These are phyloP conservation scores for Molossus molossus DNA, from an alignment of 2,797 vertebrate genomes.

Conservation along the genomic window DNA sequence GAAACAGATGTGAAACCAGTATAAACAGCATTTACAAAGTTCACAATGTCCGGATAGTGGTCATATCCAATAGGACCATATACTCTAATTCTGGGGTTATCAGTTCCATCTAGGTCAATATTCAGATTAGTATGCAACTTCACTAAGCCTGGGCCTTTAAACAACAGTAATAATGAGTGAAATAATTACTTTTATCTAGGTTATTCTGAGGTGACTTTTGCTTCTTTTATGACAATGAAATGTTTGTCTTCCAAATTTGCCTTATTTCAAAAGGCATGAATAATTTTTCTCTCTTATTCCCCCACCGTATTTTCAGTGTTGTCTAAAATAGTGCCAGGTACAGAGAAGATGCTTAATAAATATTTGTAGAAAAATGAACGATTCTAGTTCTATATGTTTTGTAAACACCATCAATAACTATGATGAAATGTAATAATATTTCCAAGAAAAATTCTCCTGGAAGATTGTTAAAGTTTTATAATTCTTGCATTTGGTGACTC, in stretches of 20 bases:
- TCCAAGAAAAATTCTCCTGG: constrained; percentile 29
- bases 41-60: neutral
- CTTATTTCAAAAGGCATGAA: constrained; percentile 30
- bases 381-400: constrained; percentile 19
- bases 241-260: neutral
- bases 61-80: neutral
- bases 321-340: neutral
- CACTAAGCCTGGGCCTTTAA: neutral
- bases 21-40: constrained; percentile 25
- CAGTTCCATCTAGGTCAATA: neutral
- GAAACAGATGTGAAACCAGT: neutral
- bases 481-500: constrained; percentile 12
- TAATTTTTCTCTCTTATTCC: constrained; percentile 32
- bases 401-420: constrained; percentile 50
- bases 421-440: constrained; percentile 37
- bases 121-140: neutral
- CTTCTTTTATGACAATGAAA: neutral
- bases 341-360: constrained; percentile 50
- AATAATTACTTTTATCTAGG: constrained; percentile 8
- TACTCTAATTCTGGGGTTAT: neutral
- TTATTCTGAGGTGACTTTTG: constrained; percentile 1
- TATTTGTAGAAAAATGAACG: constrained; percentile 44
- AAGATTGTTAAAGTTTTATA: neutral
- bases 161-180: neutral
- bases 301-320: constrained; percentile 24